phyloP scores from a whole-genome alignment of 2,797 vertebrate genomes.

The Anguilla pacifica region DNA sequence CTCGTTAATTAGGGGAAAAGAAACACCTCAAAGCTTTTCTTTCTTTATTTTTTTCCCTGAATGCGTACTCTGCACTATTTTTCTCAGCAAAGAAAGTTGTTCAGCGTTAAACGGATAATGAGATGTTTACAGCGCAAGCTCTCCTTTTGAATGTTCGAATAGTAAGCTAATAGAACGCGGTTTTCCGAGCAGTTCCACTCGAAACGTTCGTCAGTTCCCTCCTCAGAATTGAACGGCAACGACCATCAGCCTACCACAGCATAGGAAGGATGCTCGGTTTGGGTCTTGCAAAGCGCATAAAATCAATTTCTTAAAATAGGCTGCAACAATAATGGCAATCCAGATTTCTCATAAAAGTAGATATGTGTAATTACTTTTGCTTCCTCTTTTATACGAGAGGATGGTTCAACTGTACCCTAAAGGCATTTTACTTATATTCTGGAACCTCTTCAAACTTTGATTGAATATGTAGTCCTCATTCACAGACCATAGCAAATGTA shows the following conservation, averaged over 20 bases:
- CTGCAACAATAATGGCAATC: background rate
- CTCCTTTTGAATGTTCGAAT: background rate
- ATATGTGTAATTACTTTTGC: background rate
- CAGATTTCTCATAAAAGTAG: background rate
- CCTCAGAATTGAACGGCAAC: background rate
- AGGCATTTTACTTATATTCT: background rate
- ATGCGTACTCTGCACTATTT: slow-evolving; percentile 9
- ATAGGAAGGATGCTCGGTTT: background rate
- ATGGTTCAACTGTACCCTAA: background rate
- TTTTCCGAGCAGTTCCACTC: background rate
- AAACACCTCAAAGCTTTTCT: background rate
- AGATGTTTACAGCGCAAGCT: background rate
- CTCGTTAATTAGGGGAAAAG: slow-evolving; percentile 13
- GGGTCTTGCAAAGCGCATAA: background rate
- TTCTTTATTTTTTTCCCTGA: background rate
- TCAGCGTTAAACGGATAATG: background rate
- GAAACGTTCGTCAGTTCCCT: background rate
- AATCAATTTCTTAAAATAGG: background rate
- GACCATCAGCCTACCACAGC: slow-evolving; percentile 1
- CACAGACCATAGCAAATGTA: background rate
- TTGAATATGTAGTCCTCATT: background rate
- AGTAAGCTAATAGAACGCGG: background rate
- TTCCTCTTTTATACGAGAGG: background rate
- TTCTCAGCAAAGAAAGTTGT: background rate
- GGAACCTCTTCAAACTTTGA: background rate